phyloP scores from a whole-genome alignment of 1,140 invertebrate species.

The Bombus confusus region DNA sequence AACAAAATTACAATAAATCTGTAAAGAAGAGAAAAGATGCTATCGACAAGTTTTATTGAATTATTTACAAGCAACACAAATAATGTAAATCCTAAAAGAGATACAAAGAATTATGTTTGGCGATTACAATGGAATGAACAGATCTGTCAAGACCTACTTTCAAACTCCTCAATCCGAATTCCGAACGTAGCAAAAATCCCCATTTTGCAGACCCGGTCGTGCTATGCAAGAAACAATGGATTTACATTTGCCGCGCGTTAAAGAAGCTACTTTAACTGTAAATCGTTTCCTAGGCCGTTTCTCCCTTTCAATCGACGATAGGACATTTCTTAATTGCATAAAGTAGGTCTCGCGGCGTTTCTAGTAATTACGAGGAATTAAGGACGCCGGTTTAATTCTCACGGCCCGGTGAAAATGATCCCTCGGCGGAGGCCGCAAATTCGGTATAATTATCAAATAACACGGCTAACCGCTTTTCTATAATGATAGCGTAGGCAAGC shows the following conservation, averaged over 20 bases:
- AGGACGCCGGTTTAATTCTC: constrained; percentile 22
- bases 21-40: no score
- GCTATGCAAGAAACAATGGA: neutral
- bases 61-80: no score
- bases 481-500: constrained; percentile 6
- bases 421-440: neutral
- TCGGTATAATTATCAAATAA: constrained; percentile 37
- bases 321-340: neutral
- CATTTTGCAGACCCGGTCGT: no score
- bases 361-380: neutral
- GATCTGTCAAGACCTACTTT: no score
- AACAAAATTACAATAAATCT: no score
- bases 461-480: neutral
- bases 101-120: no score
- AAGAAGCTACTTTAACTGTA: neutral
- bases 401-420: neutral
- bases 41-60: no score
- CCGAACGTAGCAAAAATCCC: no score
- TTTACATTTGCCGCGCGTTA: neutral
- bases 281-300: neutral
- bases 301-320: neutral
- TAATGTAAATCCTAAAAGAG: no score
- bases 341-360: neutral
- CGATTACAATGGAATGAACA: no score
- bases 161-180: no score